Conservation (phyloP, 2,797 vertebrate species). For the Poeciliopsis infans region DNA sequence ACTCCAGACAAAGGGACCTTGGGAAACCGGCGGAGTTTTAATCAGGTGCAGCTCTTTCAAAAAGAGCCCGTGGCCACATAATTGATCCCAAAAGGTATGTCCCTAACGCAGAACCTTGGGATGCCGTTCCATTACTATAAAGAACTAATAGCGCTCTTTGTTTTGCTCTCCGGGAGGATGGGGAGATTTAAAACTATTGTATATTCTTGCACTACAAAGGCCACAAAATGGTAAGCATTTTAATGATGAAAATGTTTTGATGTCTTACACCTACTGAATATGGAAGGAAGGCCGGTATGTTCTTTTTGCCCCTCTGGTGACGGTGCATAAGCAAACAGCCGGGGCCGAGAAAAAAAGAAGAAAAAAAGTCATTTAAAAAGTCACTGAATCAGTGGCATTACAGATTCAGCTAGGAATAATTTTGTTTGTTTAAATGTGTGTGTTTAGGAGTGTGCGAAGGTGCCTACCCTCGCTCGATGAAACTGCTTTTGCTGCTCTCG, state of each 20-base stretch:
- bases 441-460: conserved; percentile 20
- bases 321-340: conserved; percentile 80
- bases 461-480: conserved; percentile 62
- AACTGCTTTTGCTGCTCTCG: conserved; percentile 68
- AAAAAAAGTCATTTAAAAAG: conserved; percentile 51
- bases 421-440: conserved; percentile 15
- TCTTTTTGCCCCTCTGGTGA: conserved; percentile 80
- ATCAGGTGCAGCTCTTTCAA: conserved; percentile 80
- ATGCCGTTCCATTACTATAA: conserved; percentile 71
- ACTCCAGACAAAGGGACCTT: conserved; percentile 79
- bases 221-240: conserved; percentile 81
- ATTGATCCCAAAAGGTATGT: conserved; percentile 86
- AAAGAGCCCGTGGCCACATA: conserved; percentile 81
- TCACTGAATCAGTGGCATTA: conserved; percentile 85
- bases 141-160: conserved; percentile 77
- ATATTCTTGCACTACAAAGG: conserved; percentile 76
- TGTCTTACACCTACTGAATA: conserved; percentile 79
- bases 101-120: conserved; percentile 74
- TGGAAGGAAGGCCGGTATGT: conserved; percentile 74
- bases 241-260: conserved; percentile 82
- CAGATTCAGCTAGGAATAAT: conserved; percentile 75
- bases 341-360: conserved; percentile 62
- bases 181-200: conserved; percentile 77
- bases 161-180: conserved; percentile 70
- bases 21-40: conserved; percentile 78